phyloP scores from a whole-genome alignment of 2,113 vertebrate species.

The Nymphicus hollandicus region DNA sequence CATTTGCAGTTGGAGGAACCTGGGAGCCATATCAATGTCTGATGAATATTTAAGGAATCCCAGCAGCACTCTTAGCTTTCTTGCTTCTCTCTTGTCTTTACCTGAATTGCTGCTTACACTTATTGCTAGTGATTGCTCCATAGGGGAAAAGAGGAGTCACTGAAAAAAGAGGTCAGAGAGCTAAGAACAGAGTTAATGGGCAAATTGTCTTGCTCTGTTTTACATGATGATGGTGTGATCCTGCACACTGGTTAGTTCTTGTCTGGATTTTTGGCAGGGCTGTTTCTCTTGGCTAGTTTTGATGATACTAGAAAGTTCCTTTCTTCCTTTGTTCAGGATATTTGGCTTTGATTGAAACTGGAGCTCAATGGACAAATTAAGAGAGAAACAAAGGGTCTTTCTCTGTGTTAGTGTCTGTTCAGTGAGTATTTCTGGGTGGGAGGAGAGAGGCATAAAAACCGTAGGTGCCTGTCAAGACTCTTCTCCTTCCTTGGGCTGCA shows the following conservation, averaged over 20 bases:
- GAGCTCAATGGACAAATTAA: neutral
- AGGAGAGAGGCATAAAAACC: neutral
- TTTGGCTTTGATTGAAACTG: neutral
- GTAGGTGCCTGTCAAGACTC: neutral
- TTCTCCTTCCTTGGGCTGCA: neutral
- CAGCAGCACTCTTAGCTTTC: neutral
- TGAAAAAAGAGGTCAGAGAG: neutral
- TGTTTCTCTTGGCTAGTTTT: neutral
- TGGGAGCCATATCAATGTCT: neutral
- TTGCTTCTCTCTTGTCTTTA: neutral
- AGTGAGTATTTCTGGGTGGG: neutral
- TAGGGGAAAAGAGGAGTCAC: neutral
- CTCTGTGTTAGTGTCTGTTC: neutral
- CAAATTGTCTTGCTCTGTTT: neutral
- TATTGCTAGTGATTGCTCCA: neutral
- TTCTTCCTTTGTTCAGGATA: neutral
- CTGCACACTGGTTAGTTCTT: neutral
- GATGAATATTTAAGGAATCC: neutral
- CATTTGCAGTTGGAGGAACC: neutral
- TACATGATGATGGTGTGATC: neutral
- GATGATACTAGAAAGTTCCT: neutral
- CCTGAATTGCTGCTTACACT: neutral
- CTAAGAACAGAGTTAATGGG: neutral
- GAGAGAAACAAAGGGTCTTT: neutral
- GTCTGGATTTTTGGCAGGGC: neutral